These are phyloP conservation scores for Plebejus argus DNA, from an alignment of 2,888 invertebrate genomes.

Conservation along the genomic window DNA sequence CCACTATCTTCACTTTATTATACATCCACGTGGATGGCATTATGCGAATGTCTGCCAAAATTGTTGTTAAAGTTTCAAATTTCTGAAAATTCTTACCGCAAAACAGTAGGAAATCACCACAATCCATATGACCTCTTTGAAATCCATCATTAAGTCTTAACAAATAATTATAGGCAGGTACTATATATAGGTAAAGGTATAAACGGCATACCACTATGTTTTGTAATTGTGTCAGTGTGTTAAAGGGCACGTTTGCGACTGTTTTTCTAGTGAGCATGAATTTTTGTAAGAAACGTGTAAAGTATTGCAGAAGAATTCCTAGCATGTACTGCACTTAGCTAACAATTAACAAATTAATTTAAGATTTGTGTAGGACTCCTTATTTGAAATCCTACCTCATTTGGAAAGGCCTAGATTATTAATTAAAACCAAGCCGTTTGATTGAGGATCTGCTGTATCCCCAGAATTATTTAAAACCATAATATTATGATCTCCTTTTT, in stretches of 20 bases:
- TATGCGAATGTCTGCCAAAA: neutral
- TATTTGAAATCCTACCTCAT: no score
- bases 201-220: constrained; percentile 32
- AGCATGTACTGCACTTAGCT: neutral
- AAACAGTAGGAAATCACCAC: neutral
- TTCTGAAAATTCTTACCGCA: neutral
- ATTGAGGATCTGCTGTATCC: neutral
- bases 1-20: neutral
- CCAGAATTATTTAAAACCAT: neutral
- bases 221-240: constrained; percentile 48
- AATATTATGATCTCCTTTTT: neutral
- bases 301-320: constrained; percentile 8
- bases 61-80: neutral
- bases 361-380: neutral
- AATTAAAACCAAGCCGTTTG: neutral
- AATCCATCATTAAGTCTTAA: constrained; percentile 6
- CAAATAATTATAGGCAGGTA: neutral
- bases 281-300: constrained; percentile 16
- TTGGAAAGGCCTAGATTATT: neutral
- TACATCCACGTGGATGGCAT: neutral
- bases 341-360: neutral
- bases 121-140: constrained; percentile 4
- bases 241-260: constrained; percentile 46
- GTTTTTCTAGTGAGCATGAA: neutral
- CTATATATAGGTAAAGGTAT: constrained; percentile 21